Evolutionary conservation across 2,113 vertebrate genomes (phyloP), one percentile per base, ranked within the genome.

Genomic region (Strigops habroptila): DNA sequence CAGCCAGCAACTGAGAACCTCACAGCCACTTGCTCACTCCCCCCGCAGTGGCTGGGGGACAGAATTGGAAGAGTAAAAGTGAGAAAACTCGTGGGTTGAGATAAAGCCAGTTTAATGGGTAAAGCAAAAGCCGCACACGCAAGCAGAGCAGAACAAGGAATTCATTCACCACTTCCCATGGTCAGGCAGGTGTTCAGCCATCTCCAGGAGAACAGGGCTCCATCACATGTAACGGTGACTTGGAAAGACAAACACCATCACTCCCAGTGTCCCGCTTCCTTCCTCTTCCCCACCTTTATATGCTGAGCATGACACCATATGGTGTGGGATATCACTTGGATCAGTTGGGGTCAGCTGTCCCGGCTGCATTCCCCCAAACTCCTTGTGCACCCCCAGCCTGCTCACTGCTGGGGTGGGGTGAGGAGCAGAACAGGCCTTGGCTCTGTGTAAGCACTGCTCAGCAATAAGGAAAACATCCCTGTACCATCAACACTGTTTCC

Each of bases 261-360:
- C 48, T 69, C 25, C 1, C 0, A 69, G 37, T 55, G 43, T 33
- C 25, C 41, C 46, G n/a, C 5, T 4, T 0, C 69, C 7, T 39
- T 24, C 25, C 30, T 19, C 25, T 55, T 43, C 62, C 22, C 23
- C 69, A 49, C 55, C 55, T 48, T 81, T 68, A 49, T n/a, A 55
- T 0, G 2, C 53, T 14, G 46, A 37, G 7, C 48, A 28, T 81
- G 69, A 63, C 43, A 43, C 41, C 41, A 30, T 55, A 33, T 69
- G 83, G 31, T 57, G 23, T 15, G 27, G 22, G 46, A 55, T 44
- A 86, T 37, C 55, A 44, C 69, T 33, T 21, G 43, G 23, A 48
- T 69, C 63, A 49, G 27, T 1, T 18, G 69, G 48, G 83, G 69
- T 82, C 77, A 86, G 83, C 68, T 86, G 52, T 69, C 69, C 55